These are phyloP conservation scores for Allygus modestus DNA, from an alignment of 2,888 invertebrate species.

Conservation along the genomic window DNA sequence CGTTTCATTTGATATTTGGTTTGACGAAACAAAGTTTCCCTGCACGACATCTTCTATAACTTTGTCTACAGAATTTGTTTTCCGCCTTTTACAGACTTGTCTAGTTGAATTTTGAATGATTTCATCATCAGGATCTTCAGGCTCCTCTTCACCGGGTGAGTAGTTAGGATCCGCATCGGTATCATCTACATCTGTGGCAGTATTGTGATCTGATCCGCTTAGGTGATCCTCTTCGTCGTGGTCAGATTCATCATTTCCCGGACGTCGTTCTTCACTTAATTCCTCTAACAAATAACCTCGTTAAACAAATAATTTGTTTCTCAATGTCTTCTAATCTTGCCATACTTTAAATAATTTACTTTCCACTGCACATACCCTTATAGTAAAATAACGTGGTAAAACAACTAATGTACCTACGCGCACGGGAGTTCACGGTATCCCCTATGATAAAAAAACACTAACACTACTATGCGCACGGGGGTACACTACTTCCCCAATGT, in stretches of 20 bases:
- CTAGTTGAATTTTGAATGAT: too few relatives aligned
- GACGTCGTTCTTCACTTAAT: not conserved
- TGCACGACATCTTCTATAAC: too few relatives aligned
- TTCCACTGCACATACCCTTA: not conserved
- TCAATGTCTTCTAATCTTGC: not conserved
- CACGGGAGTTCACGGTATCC: not conserved
- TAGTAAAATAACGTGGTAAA: not conserved
- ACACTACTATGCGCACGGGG: not conserved
- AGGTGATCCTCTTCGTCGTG: slow-evolving; percentile 5
- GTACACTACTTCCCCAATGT: not conserved
- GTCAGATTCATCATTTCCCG: not conserved
- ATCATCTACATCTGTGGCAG: not conserved
- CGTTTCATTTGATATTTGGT: too few relatives aligned
- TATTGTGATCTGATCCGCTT: not conserved
- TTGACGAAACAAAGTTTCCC: too few relatives aligned
- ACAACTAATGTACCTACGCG: not conserved
- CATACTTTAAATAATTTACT: not conserved
- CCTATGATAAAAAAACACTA: not conserved
- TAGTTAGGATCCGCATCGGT: slow-evolving; percentile 3
- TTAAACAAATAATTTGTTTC: not conserved
- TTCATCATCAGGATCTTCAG: not conserved
- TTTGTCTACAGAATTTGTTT: not conserved
- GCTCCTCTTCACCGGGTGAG: not conserved
- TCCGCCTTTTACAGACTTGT: not conserved
- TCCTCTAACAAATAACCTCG: not conserved